Evolutionary conservation across 2,888 invertebrate species (phyloP).

Genomic region (Calameuta filiformis): DNA sequence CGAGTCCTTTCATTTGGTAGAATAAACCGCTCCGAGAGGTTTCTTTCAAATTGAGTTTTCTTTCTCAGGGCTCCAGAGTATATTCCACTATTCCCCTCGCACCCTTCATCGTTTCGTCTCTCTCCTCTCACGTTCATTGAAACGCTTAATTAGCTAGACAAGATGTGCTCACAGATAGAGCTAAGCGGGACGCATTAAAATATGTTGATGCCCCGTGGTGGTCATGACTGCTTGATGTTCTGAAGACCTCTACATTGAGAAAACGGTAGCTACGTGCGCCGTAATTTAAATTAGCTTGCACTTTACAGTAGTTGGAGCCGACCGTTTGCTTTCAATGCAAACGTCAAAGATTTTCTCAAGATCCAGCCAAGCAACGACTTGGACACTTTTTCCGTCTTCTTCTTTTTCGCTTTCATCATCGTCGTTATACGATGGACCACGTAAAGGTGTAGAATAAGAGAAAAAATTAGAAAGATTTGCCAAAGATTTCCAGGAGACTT

Average conservation of each 20-base stretch:
- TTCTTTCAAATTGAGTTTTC: conserved; percentile 18
- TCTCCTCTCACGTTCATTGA: conserved; percentile 5
- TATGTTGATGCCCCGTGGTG: neutral
- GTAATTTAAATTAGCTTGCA: conserved; percentile 1
- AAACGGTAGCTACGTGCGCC: neutral
- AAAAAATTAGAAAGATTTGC: neutral
- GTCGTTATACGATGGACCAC: neutral
- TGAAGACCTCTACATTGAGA: neutral
- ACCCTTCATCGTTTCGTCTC: neutral
- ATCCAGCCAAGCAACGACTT: neutral
- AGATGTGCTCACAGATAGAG: conserved; percentile 8
- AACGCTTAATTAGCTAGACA: conserved; percentile 16
- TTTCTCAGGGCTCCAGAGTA: conserved; percentile 7
- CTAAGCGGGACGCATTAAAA: neutral
- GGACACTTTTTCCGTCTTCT: neutral
- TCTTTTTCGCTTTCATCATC: neutral
- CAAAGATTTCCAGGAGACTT: neutral
- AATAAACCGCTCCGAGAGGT: conserved; percentile 7
- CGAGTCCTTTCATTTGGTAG: conserved; percentile 12
- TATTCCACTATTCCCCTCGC: neutral
- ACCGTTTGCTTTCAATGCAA: neutral
- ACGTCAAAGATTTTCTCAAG: neutral
- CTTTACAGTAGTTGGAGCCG: neutral
- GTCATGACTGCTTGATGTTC: neutral
- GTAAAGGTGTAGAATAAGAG: neutral